phyloP scores from a whole-genome alignment of 2,113 vertebrate species.

The Psettodes erumei region DNA sequence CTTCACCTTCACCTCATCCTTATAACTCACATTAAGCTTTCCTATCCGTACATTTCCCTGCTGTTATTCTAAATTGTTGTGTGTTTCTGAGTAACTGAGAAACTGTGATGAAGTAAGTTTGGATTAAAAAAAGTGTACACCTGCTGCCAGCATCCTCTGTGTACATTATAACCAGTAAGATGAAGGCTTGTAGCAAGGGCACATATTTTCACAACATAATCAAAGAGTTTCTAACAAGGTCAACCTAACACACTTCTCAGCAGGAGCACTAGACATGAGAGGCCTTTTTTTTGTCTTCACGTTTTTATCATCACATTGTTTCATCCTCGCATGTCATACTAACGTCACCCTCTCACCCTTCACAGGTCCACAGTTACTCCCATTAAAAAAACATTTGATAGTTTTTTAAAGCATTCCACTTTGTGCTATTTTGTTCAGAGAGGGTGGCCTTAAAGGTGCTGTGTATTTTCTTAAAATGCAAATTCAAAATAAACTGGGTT shows the following conservation, averaged over 20 bases:
- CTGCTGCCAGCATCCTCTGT: constrained; percentile 39
- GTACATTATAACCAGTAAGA: constrained; percentile 38
- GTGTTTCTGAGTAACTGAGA: constrained; percentile 21
- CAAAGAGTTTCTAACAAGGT: constrained; percentile 57
- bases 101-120: constrained; percentile 28
- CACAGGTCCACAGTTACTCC: constrained; percentile 35
- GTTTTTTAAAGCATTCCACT: constrained; percentile 68
- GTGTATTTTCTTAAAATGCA: constrained; percentile 64
- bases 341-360: constrained; percentile 42
- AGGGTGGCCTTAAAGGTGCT: constrained; percentile 42
- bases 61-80: constrained; percentile 20
- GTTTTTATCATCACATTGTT: constrained; percentile 28
- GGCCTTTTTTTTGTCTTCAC: constrained; percentile 4
- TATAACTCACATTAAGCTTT: constrained; percentile 47
- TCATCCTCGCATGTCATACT: constrained; percentile 18
- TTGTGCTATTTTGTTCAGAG: constrained; percentile 67
- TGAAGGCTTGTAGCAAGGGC: constrained; percentile 36
- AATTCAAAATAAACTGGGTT: constrained; percentile 58
- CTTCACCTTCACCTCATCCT: constrained; percentile 46
- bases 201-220: constrained; percentile 48
- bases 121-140: constrained; percentile 19
- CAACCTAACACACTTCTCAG: constrained; percentile 38
- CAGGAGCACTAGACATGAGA: constrained; percentile 31
- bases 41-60: not conserved
- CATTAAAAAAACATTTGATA: constrained; percentile 51